phyloP scores from a whole-genome alignment of 23 tunicate species.

The Ascidia mentula region DNA sequence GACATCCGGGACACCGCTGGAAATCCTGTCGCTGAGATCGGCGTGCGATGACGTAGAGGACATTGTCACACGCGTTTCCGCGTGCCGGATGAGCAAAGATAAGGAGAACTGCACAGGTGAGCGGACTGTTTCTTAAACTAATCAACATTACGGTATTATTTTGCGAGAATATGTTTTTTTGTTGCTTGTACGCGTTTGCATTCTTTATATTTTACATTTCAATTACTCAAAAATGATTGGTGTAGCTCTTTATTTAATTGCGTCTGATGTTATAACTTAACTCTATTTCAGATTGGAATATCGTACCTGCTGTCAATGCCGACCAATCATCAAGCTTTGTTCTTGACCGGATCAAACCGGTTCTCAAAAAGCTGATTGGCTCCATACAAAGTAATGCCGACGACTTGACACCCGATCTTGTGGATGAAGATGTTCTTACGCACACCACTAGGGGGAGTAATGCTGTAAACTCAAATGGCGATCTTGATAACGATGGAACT shows the following conservation, averaged over 20 bases:
- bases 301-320: not conserved
- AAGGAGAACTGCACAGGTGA: no score
- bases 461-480: not conserved
- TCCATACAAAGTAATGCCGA: not conserved
- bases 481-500: not conserved
- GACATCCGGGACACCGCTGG: constrained; percentile 20
- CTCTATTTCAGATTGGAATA: not conserved
- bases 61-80: not conserved
- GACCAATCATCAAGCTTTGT: constrained; percentile 1
- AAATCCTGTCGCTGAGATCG: constrained; percentile 16
- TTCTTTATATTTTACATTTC: no score
- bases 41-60: constrained; percentile 8
- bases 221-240: no score
- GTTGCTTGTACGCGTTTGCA: no score
- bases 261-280: no score
- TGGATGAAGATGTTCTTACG: not conserved
- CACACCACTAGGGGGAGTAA: not conserved
- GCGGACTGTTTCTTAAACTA: no score
- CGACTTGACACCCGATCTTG: not conserved
- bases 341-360: not conserved
- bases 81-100: not conserved
- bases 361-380: not conserved
- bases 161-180: no score
- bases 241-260: no score
- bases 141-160: no score